A percentile compares a stretch with the other conserved stretches of the same genome.
phyloP scores from a whole-genome alignment of 2,113 vertebrate genomes.

The Thamnophis sirtalis region DNA sequence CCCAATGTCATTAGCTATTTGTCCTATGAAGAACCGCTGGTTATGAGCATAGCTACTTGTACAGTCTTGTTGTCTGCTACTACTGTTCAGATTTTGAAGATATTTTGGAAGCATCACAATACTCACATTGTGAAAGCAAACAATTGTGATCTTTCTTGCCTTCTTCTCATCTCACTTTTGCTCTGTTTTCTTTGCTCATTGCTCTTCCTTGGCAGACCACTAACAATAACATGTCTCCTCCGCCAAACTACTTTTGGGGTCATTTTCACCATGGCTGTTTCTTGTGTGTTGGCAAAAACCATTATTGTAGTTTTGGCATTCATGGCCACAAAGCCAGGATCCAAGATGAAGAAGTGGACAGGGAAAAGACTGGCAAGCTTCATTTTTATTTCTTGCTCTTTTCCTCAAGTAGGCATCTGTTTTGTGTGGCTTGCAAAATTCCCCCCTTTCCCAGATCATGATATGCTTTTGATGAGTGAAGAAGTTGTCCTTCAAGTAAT shows the following conservation, averaged over 20 bases:
- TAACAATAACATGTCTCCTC: neutral
- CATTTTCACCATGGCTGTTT: neutral
- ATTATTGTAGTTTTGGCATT: neutral
- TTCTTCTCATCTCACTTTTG: neutral
- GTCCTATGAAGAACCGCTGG: neutral
- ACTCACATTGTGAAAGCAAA: neutral
- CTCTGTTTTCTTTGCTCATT: neutral
- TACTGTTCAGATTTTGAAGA: neutral
- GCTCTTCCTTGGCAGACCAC: neutral
- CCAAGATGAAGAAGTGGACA: no score
- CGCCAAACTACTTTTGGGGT: neutral
- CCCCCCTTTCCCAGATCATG: no score
- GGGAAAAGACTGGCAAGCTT: no score
- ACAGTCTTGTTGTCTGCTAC: neutral
- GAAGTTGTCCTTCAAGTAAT: no score
- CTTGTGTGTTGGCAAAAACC: neutral
- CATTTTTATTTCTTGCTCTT: no score
- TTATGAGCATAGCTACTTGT: neutral
- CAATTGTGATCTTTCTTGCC: neutral
- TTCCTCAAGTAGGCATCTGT: no score
- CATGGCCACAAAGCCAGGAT: no score
- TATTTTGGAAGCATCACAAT: neutral
- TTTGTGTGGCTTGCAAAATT: no score
- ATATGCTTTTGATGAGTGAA: no score
- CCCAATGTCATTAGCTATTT: neutral